These are phyloP conservation scores for Morone saxatilis DNA, from an alignment of 2,113 vertebrate genomes.

Conservation along the genomic window DNA sequence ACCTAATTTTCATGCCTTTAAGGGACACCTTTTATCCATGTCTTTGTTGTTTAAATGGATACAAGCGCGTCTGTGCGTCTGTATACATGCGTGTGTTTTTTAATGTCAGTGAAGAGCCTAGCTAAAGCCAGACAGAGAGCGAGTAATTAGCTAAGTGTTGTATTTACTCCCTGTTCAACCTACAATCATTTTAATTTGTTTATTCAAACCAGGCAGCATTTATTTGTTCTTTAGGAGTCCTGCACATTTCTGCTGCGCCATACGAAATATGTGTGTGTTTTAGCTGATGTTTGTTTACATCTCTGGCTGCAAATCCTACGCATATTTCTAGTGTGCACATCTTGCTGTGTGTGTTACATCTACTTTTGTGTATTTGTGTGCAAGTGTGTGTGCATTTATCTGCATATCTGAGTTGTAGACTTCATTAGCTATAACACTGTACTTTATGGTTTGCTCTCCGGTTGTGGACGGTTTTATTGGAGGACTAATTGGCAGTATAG, in stretches of 20 bases:
- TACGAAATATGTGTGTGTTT: slow-evolving; percentile 1
- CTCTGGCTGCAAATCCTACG: slow-evolving; percentile 16
- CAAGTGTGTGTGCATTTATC: slow-evolving; percentile 38
- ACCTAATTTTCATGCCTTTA: background rate
- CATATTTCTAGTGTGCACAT: slow-evolving; percentile 12
- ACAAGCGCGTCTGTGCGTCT: background rate
- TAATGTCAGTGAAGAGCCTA: slow-evolving; percentile 25
- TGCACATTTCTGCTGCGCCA: slow-evolving; percentile 32
- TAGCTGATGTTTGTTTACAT: slow-evolving; percentile 51
- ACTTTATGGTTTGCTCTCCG: slow-evolving; percentile 55
- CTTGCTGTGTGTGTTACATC: slow-evolving; percentile 21
- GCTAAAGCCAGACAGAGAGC: slow-evolving; percentile 51
- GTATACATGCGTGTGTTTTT: slow-evolving; percentile 7
- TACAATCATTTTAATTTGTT: slow-evolving; percentile 74
- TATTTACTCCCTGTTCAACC: slow-evolving; percentile 67
- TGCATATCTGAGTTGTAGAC: slow-evolving; percentile 48
- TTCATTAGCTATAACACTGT: slow-evolving; percentile 66
- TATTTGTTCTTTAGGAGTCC: slow-evolving; percentile 58
- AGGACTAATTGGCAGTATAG: slow-evolving; percentile 73
- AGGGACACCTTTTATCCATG: slow-evolving; percentile 8
- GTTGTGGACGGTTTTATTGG: slow-evolving; percentile 63
- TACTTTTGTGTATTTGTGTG: background rate
- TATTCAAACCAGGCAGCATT: slow-evolving; percentile 57
- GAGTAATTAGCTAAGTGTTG: slow-evolving; percentile 74
- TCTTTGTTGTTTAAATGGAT: slow-evolving; percentile 30